Evolutionary conservation across 2,888 invertebrate genomes (phyloP).

Genomic region (Allolobophora icterica): DNA sequence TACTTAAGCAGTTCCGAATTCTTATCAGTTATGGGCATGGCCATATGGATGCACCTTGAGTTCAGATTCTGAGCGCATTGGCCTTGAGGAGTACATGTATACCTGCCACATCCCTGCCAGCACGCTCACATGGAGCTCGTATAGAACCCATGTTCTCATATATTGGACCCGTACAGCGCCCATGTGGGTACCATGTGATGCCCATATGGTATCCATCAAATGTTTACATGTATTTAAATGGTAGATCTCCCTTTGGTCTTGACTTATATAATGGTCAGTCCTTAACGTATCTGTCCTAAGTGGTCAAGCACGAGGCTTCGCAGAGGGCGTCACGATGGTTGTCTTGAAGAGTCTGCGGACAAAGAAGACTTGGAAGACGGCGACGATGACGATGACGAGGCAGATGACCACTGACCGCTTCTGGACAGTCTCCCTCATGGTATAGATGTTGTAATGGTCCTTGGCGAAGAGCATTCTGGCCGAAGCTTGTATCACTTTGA

Average conservation of each 20-base stretch:
- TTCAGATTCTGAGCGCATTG: neutral
- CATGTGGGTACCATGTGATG: too few relatives aligned
- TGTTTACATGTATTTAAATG: too few relatives aligned
- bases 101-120: too few relatives aligned
- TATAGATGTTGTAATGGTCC: constrained; percentile 43
- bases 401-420: constrained; percentile 86
- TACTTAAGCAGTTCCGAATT: neutral
- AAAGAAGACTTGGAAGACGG: constrained; percentile 82
- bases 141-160: too few relatives aligned
- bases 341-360: constrained; percentile 80
- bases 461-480: constrained; percentile 36
- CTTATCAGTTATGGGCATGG: neutral
- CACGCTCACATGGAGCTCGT: too few relatives aligned
- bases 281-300: neutral
- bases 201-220: too few relatives aligned
- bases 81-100: neutral
- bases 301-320: constrained; percentile 21
- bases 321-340: neutral
- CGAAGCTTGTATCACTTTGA: constrained; percentile 34
- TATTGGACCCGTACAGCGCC: too few relatives aligned
- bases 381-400: constrained; percentile 79
- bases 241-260: too few relatives aligned
- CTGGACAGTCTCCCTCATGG: constrained; percentile 36
- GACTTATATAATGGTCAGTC: too few relatives aligned
- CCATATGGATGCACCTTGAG: neutral